Base-by-base conservation (phyloP, 2,888 invertebrate genomes). In the Campaea margaritaria region DNA sequence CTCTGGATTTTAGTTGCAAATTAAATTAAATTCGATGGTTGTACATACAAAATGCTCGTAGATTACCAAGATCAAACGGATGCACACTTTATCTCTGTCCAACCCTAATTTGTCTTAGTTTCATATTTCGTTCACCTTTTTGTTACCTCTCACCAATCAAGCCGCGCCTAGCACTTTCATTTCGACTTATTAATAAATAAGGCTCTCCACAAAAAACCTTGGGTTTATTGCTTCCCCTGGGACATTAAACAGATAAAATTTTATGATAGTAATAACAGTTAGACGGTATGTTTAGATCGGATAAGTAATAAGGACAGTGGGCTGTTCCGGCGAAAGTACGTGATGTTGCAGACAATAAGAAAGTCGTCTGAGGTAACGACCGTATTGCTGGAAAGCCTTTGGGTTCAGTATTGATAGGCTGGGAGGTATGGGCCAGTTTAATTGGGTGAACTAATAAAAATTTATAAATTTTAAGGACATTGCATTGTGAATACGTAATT, bases 271-370 rank as follows among this genome's bases (percentile, higher is more conserved):
- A 60, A 70, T 73, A 72, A 74, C 74, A 69, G 71, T 73, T 69
- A 65, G 70, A 68, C 64, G 69, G 68, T 68, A 68, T 67, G 68
- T 74, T 72, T 66, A 72, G 70, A 72, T 67, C 61, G 69, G 70
- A 67, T 75, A 74, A 72, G 71, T 72, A 73, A 70, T 70, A 72
- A 67, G 68, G 58, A 67, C 55, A 64, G 60, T 63, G 51, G 71
- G 67, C 73, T 67, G 73, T 76, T 75, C 66, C 67, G 48, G 65
- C 27, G 62, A 70, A 70, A 74, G 71, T 72, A 72, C 74, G 76
- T 72, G 70, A 78, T 73, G 71, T 66, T 73, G 66, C 69, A 70
- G 73, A 73, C 74, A 78, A 78, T 78, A 73, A 73, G 73, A 76
- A 68, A 70, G 72, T 70, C 70, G 66, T 76, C 71, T 67, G 62